These are phyloP conservation scores for Oppia nitens DNA, from an alignment of 1,140 invertebrate genomes.

Conservation along the genomic window DNA sequence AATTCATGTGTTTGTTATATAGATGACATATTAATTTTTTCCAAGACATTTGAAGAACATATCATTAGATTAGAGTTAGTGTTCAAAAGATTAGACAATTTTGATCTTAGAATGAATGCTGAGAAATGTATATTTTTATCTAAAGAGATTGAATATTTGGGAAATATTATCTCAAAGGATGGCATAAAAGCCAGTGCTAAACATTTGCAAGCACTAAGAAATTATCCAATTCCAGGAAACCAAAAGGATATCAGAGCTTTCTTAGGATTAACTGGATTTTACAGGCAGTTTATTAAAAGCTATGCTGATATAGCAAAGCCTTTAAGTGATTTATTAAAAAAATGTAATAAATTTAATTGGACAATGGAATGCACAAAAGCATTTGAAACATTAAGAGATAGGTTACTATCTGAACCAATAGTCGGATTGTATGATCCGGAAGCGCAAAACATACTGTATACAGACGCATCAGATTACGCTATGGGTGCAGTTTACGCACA, in stretches of 20 bases:
- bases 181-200: not conserved
- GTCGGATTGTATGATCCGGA: not conserved
- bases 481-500: conserved; percentile 26
- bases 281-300: not conserved
- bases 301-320: not conserved
- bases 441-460: not conserved
- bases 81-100: conserved; percentile 17
- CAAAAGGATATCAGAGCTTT: not conserved
- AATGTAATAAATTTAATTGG: not conserved
- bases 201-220: not conserved
- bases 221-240: not conserved
- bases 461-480: conserved; percentile 24
- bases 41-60: conserved; percentile 20
- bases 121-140: conserved; percentile 18
- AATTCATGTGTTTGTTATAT: conserved; percentile 19
- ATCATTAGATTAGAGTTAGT: conserved; percentile 19
- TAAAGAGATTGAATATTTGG: conserved; percentile 15
- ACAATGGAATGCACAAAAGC: not conserved
- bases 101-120: conserved; percentile 22
- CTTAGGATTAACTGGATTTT: not conserved
- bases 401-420: not conserved
- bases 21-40: conserved; percentile 23
- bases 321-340: not conserved
- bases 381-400: not conserved
- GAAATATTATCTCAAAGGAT: conserved; percentile 13